Evolutionary conservation across 2,113 vertebrate species (phyloP).

Genomic region (Podarcis cretensis): DNA sequence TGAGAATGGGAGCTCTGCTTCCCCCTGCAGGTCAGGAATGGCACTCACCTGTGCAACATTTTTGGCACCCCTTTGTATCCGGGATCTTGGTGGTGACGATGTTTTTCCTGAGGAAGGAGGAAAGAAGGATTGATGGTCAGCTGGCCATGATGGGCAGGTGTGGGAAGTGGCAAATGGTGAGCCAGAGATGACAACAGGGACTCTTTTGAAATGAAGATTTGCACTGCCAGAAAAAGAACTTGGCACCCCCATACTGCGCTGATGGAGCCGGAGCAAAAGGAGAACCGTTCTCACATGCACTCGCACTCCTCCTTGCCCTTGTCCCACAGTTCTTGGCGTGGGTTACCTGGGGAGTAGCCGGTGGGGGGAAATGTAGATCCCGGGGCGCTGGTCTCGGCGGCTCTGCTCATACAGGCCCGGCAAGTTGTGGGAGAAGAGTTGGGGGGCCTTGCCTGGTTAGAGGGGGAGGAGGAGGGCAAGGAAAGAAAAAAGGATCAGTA

Average conservation of each 20-base stretch:
- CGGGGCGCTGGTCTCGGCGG: slow-evolving; percentile 79
- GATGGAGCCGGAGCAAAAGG: no score
- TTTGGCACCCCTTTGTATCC: slow-evolving; percentile 90
- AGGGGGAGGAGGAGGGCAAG: not conserved
- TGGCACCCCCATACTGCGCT: no score
- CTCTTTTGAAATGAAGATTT: not conserved
- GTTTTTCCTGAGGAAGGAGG: slow-evolving; percentile 78
- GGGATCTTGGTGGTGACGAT: slow-evolving; percentile 85
- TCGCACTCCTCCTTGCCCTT: not conserved
- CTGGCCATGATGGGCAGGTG: not conserved
- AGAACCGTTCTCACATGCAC: not conserved
- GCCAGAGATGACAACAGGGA: no score
- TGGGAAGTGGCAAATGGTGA: not conserved
- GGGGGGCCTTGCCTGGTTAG: slow-evolving; percentile 84
- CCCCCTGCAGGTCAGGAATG: not conserved
- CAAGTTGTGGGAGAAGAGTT: slow-evolving; percentile 88
- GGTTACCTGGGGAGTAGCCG: slow-evolving; percentile 84
- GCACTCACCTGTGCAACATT: slow-evolving; percentile 86
- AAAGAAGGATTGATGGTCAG: not conserved
- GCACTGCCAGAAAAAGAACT: not conserved
- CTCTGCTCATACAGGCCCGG: slow-evolving; percentile 86
- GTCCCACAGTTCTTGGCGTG: not conserved
- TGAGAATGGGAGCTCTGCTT: no score
- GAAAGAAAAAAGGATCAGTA: not conserved
- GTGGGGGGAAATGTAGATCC: slow-evolving; percentile 83